Evolutionary conservation across 2,797 vertebrate species (phyloP).

Genomic region (Simalia tracyae): DNA sequence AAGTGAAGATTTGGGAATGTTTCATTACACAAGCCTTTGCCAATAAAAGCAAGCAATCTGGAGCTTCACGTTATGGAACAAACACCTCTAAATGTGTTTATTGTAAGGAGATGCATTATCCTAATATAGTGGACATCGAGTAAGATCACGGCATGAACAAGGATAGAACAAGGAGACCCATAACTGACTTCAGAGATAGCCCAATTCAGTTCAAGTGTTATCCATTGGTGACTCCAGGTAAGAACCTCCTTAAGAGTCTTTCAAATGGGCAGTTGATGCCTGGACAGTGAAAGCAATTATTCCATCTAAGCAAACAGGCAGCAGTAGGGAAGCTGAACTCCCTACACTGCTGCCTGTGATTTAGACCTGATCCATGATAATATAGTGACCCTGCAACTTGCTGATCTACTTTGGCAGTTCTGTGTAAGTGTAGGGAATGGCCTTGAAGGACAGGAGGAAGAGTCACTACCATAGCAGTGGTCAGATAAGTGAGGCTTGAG

Average conservation of each 20-base stretch:
- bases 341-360: neutral
- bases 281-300: neutral
- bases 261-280: neutral
- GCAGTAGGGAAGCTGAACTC: neutral
- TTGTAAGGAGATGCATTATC: neutral
- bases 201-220: constrained; percentile 5
- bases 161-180: neutral
- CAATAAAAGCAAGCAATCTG: neutral
- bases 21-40: neutral
- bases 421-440: too few relatives aligned
- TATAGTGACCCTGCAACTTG: neutral
- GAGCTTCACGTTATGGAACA: neutral
- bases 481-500: neutral
- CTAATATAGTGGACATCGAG: neutral
- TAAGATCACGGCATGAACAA: neutral
- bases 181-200: neutral
- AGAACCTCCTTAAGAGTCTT: neutral
- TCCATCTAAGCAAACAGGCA: neutral
- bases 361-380: neutral
- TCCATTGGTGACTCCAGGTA: neutral
- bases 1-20: neutral
- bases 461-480: neutral
- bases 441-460: neutral
- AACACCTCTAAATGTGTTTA: too few relatives aligned
- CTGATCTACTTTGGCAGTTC: neutral